Evolutionary conservation across 2,888 invertebrate species (phyloP).

Genomic region (Dynastes grantii): DNA sequence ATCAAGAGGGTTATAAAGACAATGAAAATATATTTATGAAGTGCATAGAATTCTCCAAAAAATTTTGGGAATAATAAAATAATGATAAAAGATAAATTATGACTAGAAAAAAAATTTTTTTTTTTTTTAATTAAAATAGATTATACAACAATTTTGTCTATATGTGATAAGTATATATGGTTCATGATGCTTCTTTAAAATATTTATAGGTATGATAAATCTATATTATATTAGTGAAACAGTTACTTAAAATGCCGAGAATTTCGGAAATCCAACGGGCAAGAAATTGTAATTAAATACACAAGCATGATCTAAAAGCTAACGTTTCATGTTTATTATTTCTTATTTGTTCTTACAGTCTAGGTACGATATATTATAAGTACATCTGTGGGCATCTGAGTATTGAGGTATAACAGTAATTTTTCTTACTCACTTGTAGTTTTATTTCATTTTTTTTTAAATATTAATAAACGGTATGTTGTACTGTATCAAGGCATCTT

Average conservation of each 20-base stretch:
- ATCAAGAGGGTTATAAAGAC: neutral
- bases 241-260: slow-evolving; percentile 21
- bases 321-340: slow-evolving; percentile 65
- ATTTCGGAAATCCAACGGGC: slow-evolving; percentile 25
- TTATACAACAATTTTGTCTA: neutral
- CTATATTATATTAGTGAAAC: slow-evolving; percentile 29
- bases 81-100: slow-evolving; percentile 23
- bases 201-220: neutral
- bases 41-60: neutral
- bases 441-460: slow-evolving; percentile 49
- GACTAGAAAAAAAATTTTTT: slow-evolving; percentile 29
- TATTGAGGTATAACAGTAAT: slow-evolving; percentile 70
- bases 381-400: slow-evolving; percentile 71
- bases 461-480: slow-evolving; percentile 67
- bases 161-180: neutral
- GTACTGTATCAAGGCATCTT: slow-evolving; percentile 72
- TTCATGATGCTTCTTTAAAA: neutral
- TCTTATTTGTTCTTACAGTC: slow-evolving; percentile 59
- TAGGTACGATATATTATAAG: slow-evolving; percentile 71
- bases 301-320: slow-evolving; percentile 62
- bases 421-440: slow-evolving; percentile 64
- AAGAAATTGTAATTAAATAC: slow-evolving; percentile 45
- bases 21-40: slow-evolving; percentile 1
- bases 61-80: neutral
- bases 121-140: slow-evolving; percentile 2